Conservation (phyloP, 2,797 vertebrate genomes). For the Chaenodraco wilsoni region DNA sequence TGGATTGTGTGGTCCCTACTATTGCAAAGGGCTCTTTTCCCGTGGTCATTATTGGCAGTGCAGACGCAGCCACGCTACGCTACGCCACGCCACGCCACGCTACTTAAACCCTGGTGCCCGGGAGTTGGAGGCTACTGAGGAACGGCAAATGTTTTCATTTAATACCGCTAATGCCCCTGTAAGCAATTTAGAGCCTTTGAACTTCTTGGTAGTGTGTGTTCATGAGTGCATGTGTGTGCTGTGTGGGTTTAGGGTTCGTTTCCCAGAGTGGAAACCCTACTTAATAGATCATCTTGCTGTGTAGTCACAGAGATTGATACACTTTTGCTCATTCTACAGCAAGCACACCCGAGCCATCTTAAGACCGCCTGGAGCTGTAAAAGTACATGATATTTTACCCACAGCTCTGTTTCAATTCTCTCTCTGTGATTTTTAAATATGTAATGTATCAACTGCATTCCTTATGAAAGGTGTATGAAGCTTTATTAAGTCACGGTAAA, state of each 20-base stretch:
- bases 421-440: slow-evolving; percentile 39
- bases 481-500: slow-evolving; percentile 76
- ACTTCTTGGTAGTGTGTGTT: slow-evolving; percentile 55
- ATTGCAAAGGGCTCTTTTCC: slow-evolving; percentile 53
- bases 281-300: slow-evolving; percentile 59
- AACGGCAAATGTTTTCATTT: slow-evolving; percentile 80
- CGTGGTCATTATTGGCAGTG: slow-evolving; percentile 70
- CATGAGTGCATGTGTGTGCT: slow-evolving; percentile 34
- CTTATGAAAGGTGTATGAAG: slow-evolving; percentile 57
- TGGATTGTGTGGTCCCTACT: slow-evolving; percentile 63
- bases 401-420: slow-evolving; percentile 47
- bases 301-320: slow-evolving; percentile 58
- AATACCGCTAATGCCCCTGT: slow-evolving; percentile 74
- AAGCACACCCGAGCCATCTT: slow-evolving; percentile 17
- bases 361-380: slow-evolving; percentile 20
- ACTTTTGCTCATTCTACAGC: slow-evolving; percentile 29
- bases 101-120: slow-evolving; percentile 72
- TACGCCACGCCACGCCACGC: slow-evolving; percentile 37
- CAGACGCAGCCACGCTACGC: slow-evolving; percentile 54
- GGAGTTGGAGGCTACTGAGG: slow-evolving; percentile 64
- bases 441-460: slow-evolving; percentile 47
- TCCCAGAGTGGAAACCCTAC: slow-evolving; percentile 61
- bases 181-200: slow-evolving; percentile 75
- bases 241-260: slow-evolving; percentile 38
- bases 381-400: slow-evolving; percentile 38